Evolutionary conservation across 1,140 invertebrate genomes (phyloP).

Genomic region (Drosophila athabasca): DNA sequence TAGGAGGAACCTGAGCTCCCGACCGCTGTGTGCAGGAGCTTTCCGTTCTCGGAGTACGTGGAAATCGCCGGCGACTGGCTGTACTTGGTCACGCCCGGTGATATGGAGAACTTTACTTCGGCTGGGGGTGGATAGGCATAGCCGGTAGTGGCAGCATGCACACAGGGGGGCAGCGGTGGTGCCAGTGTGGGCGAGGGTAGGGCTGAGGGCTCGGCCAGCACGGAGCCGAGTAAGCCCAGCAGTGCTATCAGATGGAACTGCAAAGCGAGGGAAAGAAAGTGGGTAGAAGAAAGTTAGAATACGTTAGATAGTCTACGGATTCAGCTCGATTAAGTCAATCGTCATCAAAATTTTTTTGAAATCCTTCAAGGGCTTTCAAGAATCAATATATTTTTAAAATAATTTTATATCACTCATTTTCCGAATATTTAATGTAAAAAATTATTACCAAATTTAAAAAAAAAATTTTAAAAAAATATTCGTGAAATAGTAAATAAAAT

Average conservation of each 20-base stretch:
- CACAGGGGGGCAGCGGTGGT: slow-evolving; percentile 59
- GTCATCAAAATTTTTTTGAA: neutral
- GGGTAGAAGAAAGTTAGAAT: neutral
- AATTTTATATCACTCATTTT: too few relatives aligned
- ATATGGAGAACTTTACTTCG: slow-evolving; percentile 75
- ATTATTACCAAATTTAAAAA: too few relatives aligned
- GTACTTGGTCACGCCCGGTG: slow-evolving; percentile 68
- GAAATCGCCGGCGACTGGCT: slow-evolving; percentile 62
- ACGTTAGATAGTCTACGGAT: too few relatives aligned
- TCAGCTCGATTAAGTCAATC: neutral
- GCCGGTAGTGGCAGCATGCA: slow-evolving; percentile 62
- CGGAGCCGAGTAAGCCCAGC: slow-evolving; percentile 55
- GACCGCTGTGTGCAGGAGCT: slow-evolving; percentile 63
- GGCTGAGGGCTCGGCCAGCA: slow-evolving; percentile 59
- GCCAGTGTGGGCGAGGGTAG: slow-evolving; percentile 58
- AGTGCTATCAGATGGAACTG: slow-evolving; percentile 50
- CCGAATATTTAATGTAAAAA: too few relatives aligned
- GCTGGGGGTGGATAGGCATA: slow-evolving; percentile 66
- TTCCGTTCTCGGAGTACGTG: slow-evolving; percentile 71
- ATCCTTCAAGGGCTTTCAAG: too few relatives aligned
- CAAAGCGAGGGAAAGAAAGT: neutral
- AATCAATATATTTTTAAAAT: too few relatives aligned
- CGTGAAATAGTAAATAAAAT: too few relatives aligned
- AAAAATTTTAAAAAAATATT: too few relatives aligned
- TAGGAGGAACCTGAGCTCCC: slow-evolving; percentile 58